Conservation (phyloP, 2,113 vertebrate species). For the Mus spicilegus region DNA sequence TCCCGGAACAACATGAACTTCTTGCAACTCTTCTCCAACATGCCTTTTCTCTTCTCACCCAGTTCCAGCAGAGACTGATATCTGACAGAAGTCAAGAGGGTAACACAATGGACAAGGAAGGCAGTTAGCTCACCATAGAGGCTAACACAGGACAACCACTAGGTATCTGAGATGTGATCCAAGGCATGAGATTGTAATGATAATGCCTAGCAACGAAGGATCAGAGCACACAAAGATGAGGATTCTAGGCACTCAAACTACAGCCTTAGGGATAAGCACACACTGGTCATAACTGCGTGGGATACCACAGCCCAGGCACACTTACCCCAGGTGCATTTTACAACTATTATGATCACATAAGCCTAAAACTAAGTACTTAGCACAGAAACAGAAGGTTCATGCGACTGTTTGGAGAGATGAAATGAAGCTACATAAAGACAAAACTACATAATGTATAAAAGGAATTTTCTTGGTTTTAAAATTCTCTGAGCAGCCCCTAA, state of each 20-base stretch:
- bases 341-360: constrained; percentile 42
- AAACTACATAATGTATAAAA: not conserved
- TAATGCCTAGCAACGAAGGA: not conserved
- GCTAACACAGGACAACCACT: not conserved
- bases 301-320: not conserved
- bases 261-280: not conserved
- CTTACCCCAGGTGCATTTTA: not conserved
- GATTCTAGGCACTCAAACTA: not conserved
- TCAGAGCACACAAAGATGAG: not conserved
- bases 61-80: constrained; percentile 95
- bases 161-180: not conserved
- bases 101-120: constrained; percentile 12
- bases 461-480: not conserved
- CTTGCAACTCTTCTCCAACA: constrained; percentile 99
- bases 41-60: constrained; percentile 97
- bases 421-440: not conserved
- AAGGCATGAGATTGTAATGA: constrained; percentile 16
- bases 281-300: not conserved
- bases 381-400: constrained; percentile 58
- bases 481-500: not conserved
- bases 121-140: not conserved
- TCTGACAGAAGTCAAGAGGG: constrained; percentile 81
- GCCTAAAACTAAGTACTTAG: constrained; percentile 34
- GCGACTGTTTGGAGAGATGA: constrained; percentile 31
- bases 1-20: constrained; percentile 99